These are phyloP conservation scores for Telenomus remus DNA, from an alignment of 1,140 invertebrate genomes.

Conservation along the genomic window DNA sequence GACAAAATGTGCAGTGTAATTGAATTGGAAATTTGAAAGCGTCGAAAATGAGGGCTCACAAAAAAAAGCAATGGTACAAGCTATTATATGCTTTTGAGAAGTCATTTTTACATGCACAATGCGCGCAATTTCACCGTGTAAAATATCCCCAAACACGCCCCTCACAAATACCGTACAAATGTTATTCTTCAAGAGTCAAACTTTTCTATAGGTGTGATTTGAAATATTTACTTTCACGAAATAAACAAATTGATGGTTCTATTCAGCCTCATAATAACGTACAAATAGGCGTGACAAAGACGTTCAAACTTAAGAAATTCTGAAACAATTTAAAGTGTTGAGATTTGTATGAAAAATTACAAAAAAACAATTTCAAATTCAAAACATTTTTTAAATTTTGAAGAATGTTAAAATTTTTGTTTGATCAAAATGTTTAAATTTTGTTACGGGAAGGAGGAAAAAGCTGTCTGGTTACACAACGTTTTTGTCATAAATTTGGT, in stretches of 20 bases:
- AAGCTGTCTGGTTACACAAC: constrained; percentile 19
- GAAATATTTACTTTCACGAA: constrained; percentile 17
- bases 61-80: no score
- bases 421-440: background rate
- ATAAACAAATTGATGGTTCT: constrained; percentile 17
- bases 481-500: constrained; percentile 35
- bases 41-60: no score
- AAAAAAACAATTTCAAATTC: no score
- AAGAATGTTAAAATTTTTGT: no score
- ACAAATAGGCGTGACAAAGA: background rate
- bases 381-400: no score
- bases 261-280: constrained; percentile 4
- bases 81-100: constrained; percentile 12
- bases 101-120: constrained; percentile 21
- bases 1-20: no score
- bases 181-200: constrained; percentile 2
- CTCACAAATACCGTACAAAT: constrained; percentile 18
- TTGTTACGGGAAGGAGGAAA: background rate
- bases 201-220: constrained; percentile 4
- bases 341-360: no score
- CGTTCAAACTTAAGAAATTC: no score
- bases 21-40: no score
- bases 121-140: constrained; percentile 15
- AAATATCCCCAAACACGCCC: background rate
- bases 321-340: no score